Base-by-base conservation (phyloP, 2,113 vertebrate species). In the Corythoichthys haematopterus region DNA sequence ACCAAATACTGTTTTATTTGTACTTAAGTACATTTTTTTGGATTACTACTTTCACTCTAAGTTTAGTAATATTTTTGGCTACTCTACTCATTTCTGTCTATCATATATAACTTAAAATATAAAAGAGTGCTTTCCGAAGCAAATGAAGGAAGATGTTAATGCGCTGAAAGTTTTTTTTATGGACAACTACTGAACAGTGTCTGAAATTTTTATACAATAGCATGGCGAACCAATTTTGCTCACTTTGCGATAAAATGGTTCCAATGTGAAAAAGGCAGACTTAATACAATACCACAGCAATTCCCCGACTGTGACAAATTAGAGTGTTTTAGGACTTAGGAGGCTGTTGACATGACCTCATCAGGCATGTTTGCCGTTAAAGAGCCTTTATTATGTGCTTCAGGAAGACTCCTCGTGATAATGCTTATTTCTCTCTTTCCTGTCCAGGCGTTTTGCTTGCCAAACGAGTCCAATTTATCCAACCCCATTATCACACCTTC, bases 211-310 rank as follows among this genome's bases (percentile, higher is more conserved):
- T 28, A n/a, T n/a, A 78, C 80, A 80, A 69, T 66, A 5, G 64
- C 15, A 12, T 37, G 65, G 36, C 73, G 70, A 84, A 84, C 83
- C 55, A 51, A 61, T 86, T 83, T 74, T 43, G 74, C 70, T 82
- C 76, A 65, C 68, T 69, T 50, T 12, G 20, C 53, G 71, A 70
- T 76, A 82, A 77, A 66, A 67, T 38, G n/a, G 50, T 53, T 80
- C 77, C 64, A 79, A 63, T 56, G 84, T 75, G 77, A 65, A 80
- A 78, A 66, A 28, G 55, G 52, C 48, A 60, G 67, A 80, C 46
- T 38, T 55, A 47, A 58, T 73, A 70, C 14, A 53, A 59, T 50
- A 69, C 13, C 35, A 35, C 35, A 48, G 67, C 56, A 56, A 85
- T 79, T 71, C 70, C 66, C 65, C 65, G 51, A 77, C 73, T 80